phyloP scores from a whole-genome alignment of 1,140 invertebrate genomes.

The Anastrepha ludens region DNA sequence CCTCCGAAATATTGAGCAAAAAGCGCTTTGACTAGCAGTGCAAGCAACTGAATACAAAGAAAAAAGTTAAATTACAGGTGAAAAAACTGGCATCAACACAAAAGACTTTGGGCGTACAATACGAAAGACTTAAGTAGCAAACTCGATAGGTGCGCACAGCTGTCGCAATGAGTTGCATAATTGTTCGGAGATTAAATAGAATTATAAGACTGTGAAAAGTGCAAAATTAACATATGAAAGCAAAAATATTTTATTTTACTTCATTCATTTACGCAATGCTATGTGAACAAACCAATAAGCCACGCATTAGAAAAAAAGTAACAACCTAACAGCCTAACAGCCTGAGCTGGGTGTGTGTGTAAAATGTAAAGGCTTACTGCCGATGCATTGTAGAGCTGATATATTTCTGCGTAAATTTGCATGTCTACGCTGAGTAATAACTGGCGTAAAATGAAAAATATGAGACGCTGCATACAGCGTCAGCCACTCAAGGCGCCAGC shows the following conservation, averaged over 20 bases:
- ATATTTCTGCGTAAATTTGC: slow-evolving; percentile 8
- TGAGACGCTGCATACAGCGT: not conserved
- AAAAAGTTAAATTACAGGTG: no score
- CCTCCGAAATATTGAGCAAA: not conserved
- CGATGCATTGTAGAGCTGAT: not conserved
- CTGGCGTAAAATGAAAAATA: not conserved
- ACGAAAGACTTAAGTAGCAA: slow-evolving; percentile 27
- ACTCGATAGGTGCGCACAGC: not conserved
- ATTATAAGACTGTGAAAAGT: no score
- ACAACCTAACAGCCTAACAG: not conserved
- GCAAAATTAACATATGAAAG: not conserved
- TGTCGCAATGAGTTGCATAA: not conserved
- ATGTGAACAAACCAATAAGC: not conserved
- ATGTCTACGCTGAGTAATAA: not conserved
- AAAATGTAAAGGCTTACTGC: no score
- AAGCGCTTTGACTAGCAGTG: not conserved
- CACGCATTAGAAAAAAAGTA: not conserved
- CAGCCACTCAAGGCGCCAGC: not conserved
- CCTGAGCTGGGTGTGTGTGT: no score
- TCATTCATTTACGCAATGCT: not conserved
- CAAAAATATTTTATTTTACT: not conserved
- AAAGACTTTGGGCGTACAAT: no score
- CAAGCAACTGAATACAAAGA: no score
- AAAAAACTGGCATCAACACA: no score
- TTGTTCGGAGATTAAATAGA: not conserved